Evolutionary conservation across 2,888 invertebrate genomes (phyloP), one percentile per base, ranked within the genome.

Genomic region (Trichogramma evanescens): DNA sequence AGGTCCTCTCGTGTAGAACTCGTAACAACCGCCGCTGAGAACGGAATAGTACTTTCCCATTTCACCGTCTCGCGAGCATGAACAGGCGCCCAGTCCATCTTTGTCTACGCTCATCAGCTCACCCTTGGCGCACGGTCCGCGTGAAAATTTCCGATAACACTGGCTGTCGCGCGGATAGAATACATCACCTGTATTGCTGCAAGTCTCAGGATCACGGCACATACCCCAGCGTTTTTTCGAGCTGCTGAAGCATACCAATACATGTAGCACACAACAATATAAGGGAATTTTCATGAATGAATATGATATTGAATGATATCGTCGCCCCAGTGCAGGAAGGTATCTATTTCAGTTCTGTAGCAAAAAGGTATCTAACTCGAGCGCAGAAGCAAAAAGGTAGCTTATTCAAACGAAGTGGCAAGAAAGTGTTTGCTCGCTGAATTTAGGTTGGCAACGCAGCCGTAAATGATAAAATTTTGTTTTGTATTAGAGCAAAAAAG

Each of bases 1-100:
- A 0, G 92, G 92, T 0, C 93, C 93, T 66, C 83, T 82, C 0
- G 90, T 88, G 75, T 87, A 91, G 72, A 90, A 89, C 66, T 89
- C 87, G 73, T 89, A 88, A 72, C 93, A 93, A 1, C 87, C 84
- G 6, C 76, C 81, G 52, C 83, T 83, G 2, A 77, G 77, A 0
- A 81, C 71, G 83, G 86, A 88, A 70, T 82, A 85, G 71, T 86
- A 85, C 38, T 78, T 72, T 38, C 76, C 77, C 63, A 82, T 74
- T 55, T 82, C 82, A 10, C 83, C 84, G 13, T 76, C 75, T 1
- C 78, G 68, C 2, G 81, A 75, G 66, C 89, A 89, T 1, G 81
- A 82, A 73, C 92, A 92, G 64, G 83, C 82, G 0, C 89, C 85
- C 8, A 91, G 74, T 5, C 83, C 83, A 64, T 87, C 82, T 3